Conservation (phyloP, 2,113 vertebrate species). For the Cyprinodon brontotheroides region DNA sequence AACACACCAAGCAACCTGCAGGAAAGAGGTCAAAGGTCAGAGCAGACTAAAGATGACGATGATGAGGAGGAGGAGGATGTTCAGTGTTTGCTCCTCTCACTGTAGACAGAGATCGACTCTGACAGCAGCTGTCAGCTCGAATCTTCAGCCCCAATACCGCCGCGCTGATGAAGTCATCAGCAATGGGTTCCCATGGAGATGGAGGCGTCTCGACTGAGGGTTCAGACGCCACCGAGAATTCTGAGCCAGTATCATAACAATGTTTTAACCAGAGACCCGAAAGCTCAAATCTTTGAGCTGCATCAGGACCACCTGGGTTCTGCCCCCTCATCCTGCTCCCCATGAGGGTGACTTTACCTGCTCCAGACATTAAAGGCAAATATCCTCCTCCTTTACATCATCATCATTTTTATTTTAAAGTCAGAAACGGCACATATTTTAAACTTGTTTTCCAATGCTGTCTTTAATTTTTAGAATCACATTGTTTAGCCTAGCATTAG, state of each 20-base stretch:
- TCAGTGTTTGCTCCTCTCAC: background rate
- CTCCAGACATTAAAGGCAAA: too few relatives aligned
- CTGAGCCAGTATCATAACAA: background rate
- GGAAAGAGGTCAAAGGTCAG: constrained; percentile 20
- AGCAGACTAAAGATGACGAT: background rate
- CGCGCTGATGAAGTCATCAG: constrained; percentile 31
- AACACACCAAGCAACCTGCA: background rate
- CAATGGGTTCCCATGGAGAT: background rate
- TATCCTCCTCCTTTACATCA: too few relatives aligned
- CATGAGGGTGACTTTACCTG: too few relatives aligned
- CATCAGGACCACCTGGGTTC: too few relatives aligned
- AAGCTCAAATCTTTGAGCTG: background rate
- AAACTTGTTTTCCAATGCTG: too few relatives aligned
- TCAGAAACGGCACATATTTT: too few relatives aligned
- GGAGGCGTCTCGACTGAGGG: background rate
- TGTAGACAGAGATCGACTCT: constrained; percentile 17
- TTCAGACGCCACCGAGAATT: background rate
- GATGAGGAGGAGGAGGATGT: background rate
- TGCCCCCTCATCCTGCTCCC: too few relatives aligned
- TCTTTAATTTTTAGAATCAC: too few relatives aligned
- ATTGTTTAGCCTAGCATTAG: background rate
- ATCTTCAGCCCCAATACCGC: constrained; percentile 4
- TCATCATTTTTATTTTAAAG: too few relatives aligned
- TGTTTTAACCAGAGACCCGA: background rate
- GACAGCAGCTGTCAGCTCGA: constrained; percentile 41